phyloP scores from a whole-genome alignment of 1,140 invertebrate species.

The Wiebesia pumilae region DNA sequence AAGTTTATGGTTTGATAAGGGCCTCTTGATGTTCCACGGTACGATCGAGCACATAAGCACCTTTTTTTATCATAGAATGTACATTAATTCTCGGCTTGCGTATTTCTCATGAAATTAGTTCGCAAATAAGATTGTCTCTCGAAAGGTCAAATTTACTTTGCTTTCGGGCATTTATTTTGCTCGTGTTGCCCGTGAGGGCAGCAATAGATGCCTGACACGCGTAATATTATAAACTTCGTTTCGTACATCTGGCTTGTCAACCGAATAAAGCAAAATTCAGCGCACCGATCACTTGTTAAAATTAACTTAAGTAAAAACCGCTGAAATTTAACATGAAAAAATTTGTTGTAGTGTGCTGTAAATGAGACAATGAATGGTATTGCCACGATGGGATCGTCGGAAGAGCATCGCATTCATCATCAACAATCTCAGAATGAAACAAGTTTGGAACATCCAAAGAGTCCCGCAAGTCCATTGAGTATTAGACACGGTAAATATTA shows the following conservation, averaged over 20 bases:
- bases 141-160: too few species aligned
- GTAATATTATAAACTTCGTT: background rate
- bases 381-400: conserved; percentile 63
- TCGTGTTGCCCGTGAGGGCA: too few species aligned
- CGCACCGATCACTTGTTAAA: background rate
- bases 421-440: conserved; percentile 68
- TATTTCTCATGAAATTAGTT: too few species aligned
- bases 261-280: background rate
- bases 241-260: too few species aligned
- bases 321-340: background rate
- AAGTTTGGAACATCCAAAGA: conserved; percentile 68
- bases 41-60: too few species aligned
- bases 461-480: conserved; percentile 71
- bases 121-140: too few species aligned
- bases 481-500: conserved; percentile 68
- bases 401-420: conserved; percentile 68
- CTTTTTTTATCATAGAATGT: too few species aligned
- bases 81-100: too few species aligned
- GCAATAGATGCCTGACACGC: too few species aligned
- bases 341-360: conserved; percentile 26
- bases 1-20: background rate
- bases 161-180: too few species aligned
- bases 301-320: background rate
- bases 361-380: conserved; percentile 69
- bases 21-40: background rate